Percentiles rank a stretch among this genome's conserved stretches.
phyloP scores from a whole-genome alignment of 1,140 invertebrate species.

The Hyposmocoma kahamanoa region DNA sequence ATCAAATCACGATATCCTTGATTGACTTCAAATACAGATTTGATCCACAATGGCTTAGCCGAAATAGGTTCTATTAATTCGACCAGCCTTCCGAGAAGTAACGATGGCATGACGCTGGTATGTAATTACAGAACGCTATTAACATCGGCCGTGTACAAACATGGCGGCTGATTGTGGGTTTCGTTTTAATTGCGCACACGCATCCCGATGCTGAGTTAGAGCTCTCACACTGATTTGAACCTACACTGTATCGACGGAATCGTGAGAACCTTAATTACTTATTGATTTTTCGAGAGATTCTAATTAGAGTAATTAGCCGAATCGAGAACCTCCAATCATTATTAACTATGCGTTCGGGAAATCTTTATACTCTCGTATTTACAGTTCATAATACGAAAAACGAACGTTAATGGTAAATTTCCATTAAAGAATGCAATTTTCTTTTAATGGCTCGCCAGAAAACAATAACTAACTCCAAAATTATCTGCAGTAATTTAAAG shows the following conservation, averaged over 20 bases:
- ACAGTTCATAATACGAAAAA: too few relatives aligned
- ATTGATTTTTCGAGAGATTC: constrained; percentile 34
- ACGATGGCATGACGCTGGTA: constrained; percentile 62
- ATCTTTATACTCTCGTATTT: too few relatives aligned
- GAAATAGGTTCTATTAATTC: constrained; percentile 68
- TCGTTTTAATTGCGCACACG: constrained; percentile 71
- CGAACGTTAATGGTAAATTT: too few relatives aligned
- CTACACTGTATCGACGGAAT: constrained; percentile 35
- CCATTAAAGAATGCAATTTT: too few relatives aligned
- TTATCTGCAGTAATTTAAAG: not conserved
- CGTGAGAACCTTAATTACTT: constrained; percentile 57
- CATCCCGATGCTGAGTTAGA: constrained; percentile 54
- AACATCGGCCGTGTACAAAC: constrained; percentile 71
- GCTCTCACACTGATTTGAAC: constrained; percentile 38
- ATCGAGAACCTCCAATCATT: too few relatives aligned
- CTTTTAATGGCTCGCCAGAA: too few relatives aligned
- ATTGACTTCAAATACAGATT: not conserved
- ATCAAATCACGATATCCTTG: constrained; percentile 1
- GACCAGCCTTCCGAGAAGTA: constrained; percentile 68
- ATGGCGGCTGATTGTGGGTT: constrained; percentile 70
- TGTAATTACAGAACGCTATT: constrained; percentile 70
- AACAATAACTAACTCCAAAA: not conserved
- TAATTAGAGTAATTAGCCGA: not conserved
- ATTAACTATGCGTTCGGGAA: too few relatives aligned
- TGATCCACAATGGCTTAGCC: constrained; percentile 15